These are phyloP conservation scores for Chlorops oryzae DNA, from an alignment of 1,140 invertebrate species.

Conservation along the genomic window DNA sequence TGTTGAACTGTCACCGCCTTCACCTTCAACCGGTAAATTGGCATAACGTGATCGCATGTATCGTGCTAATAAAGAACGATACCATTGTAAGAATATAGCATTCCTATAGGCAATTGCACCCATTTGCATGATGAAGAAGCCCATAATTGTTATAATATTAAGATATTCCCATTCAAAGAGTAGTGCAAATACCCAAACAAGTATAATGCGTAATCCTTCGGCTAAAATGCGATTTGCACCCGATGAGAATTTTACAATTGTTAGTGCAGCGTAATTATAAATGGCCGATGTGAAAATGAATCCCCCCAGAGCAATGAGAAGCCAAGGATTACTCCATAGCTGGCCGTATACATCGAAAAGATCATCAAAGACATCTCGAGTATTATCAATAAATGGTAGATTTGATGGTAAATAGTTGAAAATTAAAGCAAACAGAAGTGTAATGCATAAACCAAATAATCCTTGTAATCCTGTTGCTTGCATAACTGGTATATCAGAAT, in stretches of 20 bases:
- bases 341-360: constrained; percentile 77
- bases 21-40: constrained; percentile 20
- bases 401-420: constrained; percentile 77
- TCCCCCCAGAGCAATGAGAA: constrained; percentile 54
- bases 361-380: constrained; percentile 77
- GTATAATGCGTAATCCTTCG: constrained; percentile 80
- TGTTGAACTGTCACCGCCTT: constrained; percentile 10
- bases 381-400: constrained; percentile 70
- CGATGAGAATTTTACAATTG: constrained; percentile 89
- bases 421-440: constrained; percentile 69
- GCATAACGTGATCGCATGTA: constrained; percentile 31
- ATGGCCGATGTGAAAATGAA: constrained; percentile 91
- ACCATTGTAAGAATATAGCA: constrained; percentile 52
- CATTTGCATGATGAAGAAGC: constrained; percentile 64
- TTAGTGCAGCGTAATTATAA: constrained; percentile 94
- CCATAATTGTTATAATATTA: constrained; percentile 71
- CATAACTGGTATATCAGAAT: constrained; percentile 70
- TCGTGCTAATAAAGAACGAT: constrained; percentile 25
- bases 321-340: constrained; percentile 54
- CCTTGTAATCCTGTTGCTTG: constrained; percentile 89
- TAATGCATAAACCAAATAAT: constrained; percentile 76
- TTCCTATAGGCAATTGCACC: constrained; percentile 78
- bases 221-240: constrained; percentile 90
- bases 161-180: constrained; percentile 70
- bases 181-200: constrained; percentile 83